Evolutionary conservation across 1,140 invertebrate genomes (phyloP).

Genomic region (Mamestra configurata): DNA sequence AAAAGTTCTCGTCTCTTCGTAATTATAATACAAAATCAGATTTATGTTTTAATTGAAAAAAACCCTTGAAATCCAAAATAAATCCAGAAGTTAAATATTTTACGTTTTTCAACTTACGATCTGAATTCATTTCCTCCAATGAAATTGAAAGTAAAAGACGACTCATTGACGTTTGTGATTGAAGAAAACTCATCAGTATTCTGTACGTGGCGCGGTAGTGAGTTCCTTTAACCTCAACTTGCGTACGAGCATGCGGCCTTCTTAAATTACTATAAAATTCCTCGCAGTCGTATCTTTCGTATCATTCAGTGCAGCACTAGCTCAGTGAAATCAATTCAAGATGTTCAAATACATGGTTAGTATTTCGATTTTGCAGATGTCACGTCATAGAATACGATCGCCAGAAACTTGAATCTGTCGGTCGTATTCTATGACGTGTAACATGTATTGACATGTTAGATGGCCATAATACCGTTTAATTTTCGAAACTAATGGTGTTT

Average conservation of each 20-base stretch:
- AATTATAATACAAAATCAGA: no score
- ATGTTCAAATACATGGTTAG: slow-evolving; percentile 52
- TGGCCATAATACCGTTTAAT: no score
- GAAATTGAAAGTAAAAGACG: neutral
- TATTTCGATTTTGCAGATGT: neutral
- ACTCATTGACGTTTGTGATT: neutral
- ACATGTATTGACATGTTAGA: no score
- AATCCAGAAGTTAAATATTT: no score
- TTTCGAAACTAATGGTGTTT: no score
- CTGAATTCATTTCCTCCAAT: neutral
- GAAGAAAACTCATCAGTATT: neutral
- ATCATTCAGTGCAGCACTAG: slow-evolving; percentile 63
- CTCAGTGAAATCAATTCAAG: slow-evolving; percentile 53
- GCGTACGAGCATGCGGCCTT: slow-evolving; percentile 59
- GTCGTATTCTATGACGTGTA: no score
- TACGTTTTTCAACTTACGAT: neutral
- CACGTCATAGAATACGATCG: no score
- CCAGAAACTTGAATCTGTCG: no score
- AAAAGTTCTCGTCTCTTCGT: no score
- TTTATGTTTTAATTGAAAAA: no score
- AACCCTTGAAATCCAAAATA: no score
- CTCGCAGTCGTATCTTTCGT: slow-evolving; percentile 7
- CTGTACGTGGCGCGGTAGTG: neutral
- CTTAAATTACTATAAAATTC: slow-evolving; percentile 66
- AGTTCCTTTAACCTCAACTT: slow-evolving; percentile 37